Evolutionary conservation across 2,113 vertebrate species (phyloP).

Genomic region (Tyrannus savana): DNA sequence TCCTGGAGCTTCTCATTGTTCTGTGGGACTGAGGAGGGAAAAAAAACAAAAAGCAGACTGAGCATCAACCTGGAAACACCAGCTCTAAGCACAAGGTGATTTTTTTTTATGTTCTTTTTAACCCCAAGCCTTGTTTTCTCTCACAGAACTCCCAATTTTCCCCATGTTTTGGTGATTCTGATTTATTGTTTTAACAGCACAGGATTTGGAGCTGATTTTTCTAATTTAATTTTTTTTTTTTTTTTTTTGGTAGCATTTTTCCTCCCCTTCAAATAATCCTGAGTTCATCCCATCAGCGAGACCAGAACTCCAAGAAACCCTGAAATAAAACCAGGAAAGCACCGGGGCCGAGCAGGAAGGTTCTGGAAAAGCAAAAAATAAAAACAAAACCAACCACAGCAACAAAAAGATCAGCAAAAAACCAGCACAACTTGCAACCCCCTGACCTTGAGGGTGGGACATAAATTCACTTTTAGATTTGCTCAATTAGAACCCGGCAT

Average conservation of each 20-base stretch:
- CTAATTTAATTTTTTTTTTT: neutral
- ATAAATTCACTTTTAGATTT: neutral
- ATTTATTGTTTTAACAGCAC: neutral
- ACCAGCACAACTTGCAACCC: neutral
- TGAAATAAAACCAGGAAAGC: neutral
- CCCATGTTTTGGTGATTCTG: neutral
- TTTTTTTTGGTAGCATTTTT: neutral
- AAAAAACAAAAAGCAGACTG: neutral
- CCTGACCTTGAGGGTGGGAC: neutral
- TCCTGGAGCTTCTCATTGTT: slow-evolving; percentile 97
- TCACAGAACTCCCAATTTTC: neutral
- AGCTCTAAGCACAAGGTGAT: neutral
- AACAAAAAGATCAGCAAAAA: neutral
- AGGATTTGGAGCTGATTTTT: neutral
- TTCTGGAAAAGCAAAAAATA: neutral
- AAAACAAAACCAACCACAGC: neutral
- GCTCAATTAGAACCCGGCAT: neutral
- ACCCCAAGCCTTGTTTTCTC: neutral
- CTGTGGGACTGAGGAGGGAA: slow-evolving; percentile 83
- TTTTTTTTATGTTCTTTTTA: neutral
- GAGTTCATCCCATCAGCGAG: neutral
- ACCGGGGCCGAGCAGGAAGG: neutral
- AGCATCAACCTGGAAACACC: neutral
- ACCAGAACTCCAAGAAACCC: neutral
- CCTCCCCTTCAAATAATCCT: neutral